These are phyloP conservation scores for Herpetotheres cachinnans DNA, from an alignment of 2,113 vertebrate genomes.

Conservation along the genomic window DNA sequence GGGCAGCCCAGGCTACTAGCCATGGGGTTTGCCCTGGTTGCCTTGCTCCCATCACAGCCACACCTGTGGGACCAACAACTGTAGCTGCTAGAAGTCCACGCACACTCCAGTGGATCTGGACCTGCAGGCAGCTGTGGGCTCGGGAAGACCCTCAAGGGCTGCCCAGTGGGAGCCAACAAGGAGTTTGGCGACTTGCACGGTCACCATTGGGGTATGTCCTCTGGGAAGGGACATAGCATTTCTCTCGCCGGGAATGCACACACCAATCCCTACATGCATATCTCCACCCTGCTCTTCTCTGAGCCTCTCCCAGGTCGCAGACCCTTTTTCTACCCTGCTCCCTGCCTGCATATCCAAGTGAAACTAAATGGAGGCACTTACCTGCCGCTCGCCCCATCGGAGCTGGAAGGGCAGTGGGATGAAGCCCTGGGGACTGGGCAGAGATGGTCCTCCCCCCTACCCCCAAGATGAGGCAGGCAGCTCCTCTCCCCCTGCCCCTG, in stretches of 20 bases:
- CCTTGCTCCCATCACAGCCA: neutral
- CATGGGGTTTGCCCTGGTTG: neutral
- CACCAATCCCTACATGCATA: neutral
- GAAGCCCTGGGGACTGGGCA: neutral
- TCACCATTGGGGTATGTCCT: neutral
- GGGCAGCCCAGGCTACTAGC: neutral
- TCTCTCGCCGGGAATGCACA: neutral
- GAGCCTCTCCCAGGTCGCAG: neutral
- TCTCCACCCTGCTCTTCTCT: neutral
- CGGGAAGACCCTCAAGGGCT: neutral
- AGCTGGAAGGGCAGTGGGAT: neutral
- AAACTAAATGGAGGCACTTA: neutral
- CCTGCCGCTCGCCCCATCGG: neutral
- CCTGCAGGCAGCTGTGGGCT: neutral
- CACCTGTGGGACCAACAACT: fast-evolving
- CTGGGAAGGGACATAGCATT: neutral
- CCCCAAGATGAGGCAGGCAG: neutral
- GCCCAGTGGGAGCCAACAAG: fast-evolving
- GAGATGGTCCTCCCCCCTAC: neutral
- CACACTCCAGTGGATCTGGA: neutral
- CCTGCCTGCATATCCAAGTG: neutral
- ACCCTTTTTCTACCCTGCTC: neutral
- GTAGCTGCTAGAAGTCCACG: neutral
- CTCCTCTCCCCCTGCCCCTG: neutral
- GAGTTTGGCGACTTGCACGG: neutral